Percentiles rank a stretch among this genome's conserved stretches.
phyloP scores from a whole-genome alignment of 2,113 vertebrate genomes.

The Morone chrysops region DNA sequence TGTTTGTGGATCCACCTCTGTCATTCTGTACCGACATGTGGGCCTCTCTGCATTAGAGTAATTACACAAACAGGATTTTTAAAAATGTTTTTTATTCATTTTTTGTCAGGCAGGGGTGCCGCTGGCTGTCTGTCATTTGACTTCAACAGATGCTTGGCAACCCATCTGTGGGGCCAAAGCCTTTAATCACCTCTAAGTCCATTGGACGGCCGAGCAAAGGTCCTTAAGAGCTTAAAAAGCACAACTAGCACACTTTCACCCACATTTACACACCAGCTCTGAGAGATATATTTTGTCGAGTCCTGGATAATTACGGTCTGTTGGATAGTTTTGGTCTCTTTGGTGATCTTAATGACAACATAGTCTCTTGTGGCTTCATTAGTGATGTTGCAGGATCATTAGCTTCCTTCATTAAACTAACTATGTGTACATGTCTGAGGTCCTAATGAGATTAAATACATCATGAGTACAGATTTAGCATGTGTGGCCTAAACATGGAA shows the following conservation, averaged over 20 bases:
- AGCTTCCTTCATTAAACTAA: neutral
- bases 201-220: slow-evolving; percentile 56
- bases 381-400: neutral
- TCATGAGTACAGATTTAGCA: neutral
- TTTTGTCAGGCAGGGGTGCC: neutral
- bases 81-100: neutral
- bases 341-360: neutral
- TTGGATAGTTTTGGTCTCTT: neutral
- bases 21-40: neutral
- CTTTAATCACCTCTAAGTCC: slow-evolving; percentile 76
- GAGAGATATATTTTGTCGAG: neutral
- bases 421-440: neutral
- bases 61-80: slow-evolving; percentile 43
- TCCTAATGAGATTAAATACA: neutral
- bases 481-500: neutral
- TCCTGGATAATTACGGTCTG: slow-evolving; percentile 40
- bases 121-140: slow-evolving; percentile 37
- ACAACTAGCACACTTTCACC: slow-evolving; percentile 65
- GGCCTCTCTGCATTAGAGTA: slow-evolving; percentile 46
- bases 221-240: slow-evolving; percentile 78
- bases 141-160: slow-evolving; percentile 32
- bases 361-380: neutral
- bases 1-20: neutral
- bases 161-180: slow-evolving; percentile 68
- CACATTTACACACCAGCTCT: slow-evolving; percentile 19